phyloP scores from a whole-genome alignment of 2,888 invertebrate species.

The Eubasilissa splendida region DNA sequence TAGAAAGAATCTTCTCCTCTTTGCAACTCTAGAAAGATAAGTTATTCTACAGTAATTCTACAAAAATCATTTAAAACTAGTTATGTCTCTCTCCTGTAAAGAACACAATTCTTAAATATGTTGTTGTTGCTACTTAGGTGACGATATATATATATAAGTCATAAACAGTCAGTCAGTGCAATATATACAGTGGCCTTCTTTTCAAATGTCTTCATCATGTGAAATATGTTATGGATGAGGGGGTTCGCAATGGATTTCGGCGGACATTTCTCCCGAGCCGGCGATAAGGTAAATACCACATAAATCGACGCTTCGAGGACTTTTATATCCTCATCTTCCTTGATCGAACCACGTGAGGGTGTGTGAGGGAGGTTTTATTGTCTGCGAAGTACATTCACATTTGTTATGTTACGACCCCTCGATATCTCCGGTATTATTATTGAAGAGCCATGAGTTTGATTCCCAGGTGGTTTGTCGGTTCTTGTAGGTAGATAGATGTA shows the following conservation, averaged over 20 bases:
- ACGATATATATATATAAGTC: too few species aligned
- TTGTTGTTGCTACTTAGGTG: neutral
- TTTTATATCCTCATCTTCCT: slow-evolving; percentile 28
- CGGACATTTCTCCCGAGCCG: neutral
- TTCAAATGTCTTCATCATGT: slow-evolving; percentile 3
- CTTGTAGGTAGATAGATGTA: too few species aligned
- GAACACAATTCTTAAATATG: too few species aligned
- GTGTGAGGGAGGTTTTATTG: slow-evolving; percentile 31
- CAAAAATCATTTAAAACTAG: too few species aligned
- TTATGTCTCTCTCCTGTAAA: too few species aligned
- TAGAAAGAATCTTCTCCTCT: too few species aligned
- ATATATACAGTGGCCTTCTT: neutral
- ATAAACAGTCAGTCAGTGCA: neutral
- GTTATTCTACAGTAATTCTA: too few species aligned
- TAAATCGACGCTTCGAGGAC: slow-evolving; percentile 36
- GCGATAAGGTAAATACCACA: slow-evolving; percentile 38
- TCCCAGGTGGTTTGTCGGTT: neutral
- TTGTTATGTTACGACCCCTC: slow-evolving; percentile 25
- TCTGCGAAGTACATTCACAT: slow-evolving; percentile 18
- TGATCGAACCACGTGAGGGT: slow-evolving; percentile 16
- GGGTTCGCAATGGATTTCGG: neutral
- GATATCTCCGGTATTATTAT: neutral
- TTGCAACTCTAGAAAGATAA: too few species aligned
- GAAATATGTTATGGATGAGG: slow-evolving; percentile 2
- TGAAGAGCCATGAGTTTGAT: neutral